These are phyloP conservation scores for Glaucidium brasilianum DNA, from an alignment of 2,113 vertebrate species.

Conservation along the genomic window DNA sequence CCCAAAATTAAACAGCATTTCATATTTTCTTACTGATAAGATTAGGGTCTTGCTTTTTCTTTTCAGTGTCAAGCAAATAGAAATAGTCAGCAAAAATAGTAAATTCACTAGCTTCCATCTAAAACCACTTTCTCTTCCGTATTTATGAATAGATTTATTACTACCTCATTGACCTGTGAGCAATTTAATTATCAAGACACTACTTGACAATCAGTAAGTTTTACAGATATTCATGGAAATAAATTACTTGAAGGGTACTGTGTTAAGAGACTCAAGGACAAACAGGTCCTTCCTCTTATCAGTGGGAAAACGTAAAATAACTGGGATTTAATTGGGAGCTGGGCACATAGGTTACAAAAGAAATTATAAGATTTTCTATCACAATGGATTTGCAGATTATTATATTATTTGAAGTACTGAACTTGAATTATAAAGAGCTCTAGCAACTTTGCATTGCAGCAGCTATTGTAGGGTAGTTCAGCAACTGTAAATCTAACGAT, in stretches of 20 bases:
- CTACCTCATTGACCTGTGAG: not conserved
- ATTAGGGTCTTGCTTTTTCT: not conserved
- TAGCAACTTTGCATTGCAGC: not conserved
- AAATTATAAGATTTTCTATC: not conserved
- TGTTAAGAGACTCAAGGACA: not conserved
- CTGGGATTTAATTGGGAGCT: not conserved
- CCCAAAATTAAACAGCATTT: not conserved
- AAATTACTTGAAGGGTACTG: not conserved
- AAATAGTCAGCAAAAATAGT: not conserved
- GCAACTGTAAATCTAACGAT: not conserved
- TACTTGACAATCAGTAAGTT: slow-evolving; percentile 1
- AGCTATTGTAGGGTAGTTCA: not conserved
- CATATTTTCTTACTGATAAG: not conserved
- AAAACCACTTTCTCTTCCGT: not conserved
- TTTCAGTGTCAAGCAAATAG: not conserved
- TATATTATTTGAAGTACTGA: not conserved
- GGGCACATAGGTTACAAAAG: not conserved
- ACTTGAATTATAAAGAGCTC: not conserved
- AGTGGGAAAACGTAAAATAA: not conserved
- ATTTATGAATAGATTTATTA: slow-evolving; percentile 10
- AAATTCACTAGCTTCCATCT: not conserved
- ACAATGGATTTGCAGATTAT: not conserved
- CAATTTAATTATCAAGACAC: slow-evolving; percentile 24
- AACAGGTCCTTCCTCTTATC: not conserved
- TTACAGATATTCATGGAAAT: not conserved